Evolutionary conservation across 2,888 invertebrate species (phyloP), one percentile per base, ranked within the genome.

Genomic region (Keiferia lycopersicella): DNA sequence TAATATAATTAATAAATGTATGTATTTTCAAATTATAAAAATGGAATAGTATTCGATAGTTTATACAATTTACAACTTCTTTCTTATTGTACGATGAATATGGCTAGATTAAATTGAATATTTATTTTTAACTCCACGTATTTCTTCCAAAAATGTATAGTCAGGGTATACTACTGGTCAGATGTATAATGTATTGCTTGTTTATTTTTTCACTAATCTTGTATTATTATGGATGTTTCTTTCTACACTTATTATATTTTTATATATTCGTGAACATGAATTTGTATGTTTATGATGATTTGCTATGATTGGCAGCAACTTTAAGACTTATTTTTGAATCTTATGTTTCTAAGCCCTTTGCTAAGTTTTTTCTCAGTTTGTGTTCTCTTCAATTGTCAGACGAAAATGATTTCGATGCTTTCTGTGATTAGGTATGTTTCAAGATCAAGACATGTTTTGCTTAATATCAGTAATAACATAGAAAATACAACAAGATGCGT

Each of bases 271-370:
- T 50, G 57, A 63, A 66, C 56, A 57, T 64, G 61, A 60, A 39
- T 58, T 16, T 8, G 20, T 41, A 41, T 26, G 48, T 60, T 8
- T 48, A 30, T 64, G 48, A 34, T 61, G 18, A 60, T 45, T 11
- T 60, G 30, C 51, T 38, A 22, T 62, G 58, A 34, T 57, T 68
- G 63, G 68, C 67, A 65, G 59, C 16, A 62, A 68, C 67, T 68
- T 39, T 51, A 22, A 53, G 53, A 53, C 39, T 62, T 53, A 53
- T 53, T 53, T 62, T 53, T 62, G 48, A 30, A 53, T 53, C 53
- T 62, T 22, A 53, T 62, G 20, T 6, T 61, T 50, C 18, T 18
- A 8, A 22, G 22, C 20, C 20, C 14, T 53, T 22, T 0, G 51
- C 51, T 20, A 14, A 22, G 20, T 26, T 7, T 22, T 14, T 16